These are phyloP conservation scores for Leucophora obtusa DNA, from an alignment of 2,888 invertebrate species.

Conservation along the genomic window DNA sequence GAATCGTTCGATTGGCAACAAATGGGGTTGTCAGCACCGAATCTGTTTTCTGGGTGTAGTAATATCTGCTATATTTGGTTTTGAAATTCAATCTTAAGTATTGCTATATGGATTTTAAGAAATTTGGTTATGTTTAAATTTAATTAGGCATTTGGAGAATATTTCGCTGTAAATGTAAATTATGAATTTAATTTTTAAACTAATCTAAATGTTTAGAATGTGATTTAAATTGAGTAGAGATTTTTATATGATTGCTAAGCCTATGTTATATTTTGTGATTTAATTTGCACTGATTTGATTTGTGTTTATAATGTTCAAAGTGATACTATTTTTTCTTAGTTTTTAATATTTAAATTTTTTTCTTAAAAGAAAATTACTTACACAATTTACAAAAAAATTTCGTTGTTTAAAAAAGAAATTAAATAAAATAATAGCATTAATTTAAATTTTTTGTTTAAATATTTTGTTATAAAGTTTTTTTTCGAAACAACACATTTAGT, in stretches of 20 bases:
- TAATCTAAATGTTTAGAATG: too few relatives aligned
- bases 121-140: too few relatives aligned
- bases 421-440: slow-evolving; percentile 68
- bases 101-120: too few relatives aligned
- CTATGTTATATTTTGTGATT: slow-evolving; percentile 26
- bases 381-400: slow-evolving; percentile 68
- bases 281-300: slow-evolving; percentile 17
- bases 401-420: slow-evolving; percentile 69
- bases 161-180: too few relatives aligned
- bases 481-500: slow-evolving; percentile 50
- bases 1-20: too few relatives aligned
- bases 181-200: too few relatives aligned
- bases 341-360: slow-evolving; percentile 1
- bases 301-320: slow-evolving; percentile 20
- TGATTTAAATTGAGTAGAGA: too few relatives aligned
- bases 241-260: not conserved
- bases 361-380: slow-evolving; percentile 70
- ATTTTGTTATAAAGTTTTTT: slow-evolving; percentile 8
- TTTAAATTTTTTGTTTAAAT: slow-evolving; percentile 38
- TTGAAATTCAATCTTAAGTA: too few relatives aligned
- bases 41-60: too few relatives aligned
- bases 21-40: too few relatives aligned
- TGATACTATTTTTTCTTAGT: slow-evolving; percentile 8
- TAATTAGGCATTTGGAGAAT: too few relatives aligned
- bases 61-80: too few relatives aligned